Base-by-base conservation (phyloP, 2,888 invertebrate genomes). In the Hirudinaria manillensis region DNA sequence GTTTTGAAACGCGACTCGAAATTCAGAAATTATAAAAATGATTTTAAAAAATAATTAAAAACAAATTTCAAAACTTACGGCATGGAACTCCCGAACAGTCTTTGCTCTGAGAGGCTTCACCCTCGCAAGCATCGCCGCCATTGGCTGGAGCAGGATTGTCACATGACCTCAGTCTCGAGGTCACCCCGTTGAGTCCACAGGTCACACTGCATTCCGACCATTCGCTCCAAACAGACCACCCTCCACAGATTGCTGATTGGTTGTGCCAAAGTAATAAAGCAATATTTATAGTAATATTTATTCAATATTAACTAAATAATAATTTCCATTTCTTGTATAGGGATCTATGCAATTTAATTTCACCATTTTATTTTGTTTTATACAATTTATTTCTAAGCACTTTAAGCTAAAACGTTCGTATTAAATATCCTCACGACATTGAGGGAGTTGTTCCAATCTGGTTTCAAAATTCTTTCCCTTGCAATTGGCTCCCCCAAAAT, bases 101-200 rank as follows among this genome's bases (percentile, higher is more conserved):
- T 53, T 55, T 65, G 29, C 70, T 74, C 70, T 78, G 75, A n/a
- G 72, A 61, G 7, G 72, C 34, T 45, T 72, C 74, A n/a, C 77
- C 78, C 65, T 72, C 67, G 72, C 78, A 78, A 67, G 65, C 66
- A 19, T 27, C 56, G 36, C 77, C 75, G 21, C 77, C 77, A 68
- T 76, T 45, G 45, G 55, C 55, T 19, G 78, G 78, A 29, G 53
- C 68, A 38, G 77, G 78, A 72, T 55, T 68, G 66, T 75, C 74
- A 70, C 75, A 79, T 61, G 24, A 65, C 38, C 77, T 61, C 55
- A 70, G 65, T 21, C 78, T 36, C 29, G 72, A 74, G 34, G 38
- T 45, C 38, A 29, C n/a, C 10, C 78, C 78, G 6, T 81, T 80
- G 29, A 74, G 51, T 61, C 79, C 80, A 75, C 80, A 80, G 6